Evolutionary conservation across 1,140 invertebrate genomes (phyloP).

Genomic region (Stratiolaelaps scimitus): DNA sequence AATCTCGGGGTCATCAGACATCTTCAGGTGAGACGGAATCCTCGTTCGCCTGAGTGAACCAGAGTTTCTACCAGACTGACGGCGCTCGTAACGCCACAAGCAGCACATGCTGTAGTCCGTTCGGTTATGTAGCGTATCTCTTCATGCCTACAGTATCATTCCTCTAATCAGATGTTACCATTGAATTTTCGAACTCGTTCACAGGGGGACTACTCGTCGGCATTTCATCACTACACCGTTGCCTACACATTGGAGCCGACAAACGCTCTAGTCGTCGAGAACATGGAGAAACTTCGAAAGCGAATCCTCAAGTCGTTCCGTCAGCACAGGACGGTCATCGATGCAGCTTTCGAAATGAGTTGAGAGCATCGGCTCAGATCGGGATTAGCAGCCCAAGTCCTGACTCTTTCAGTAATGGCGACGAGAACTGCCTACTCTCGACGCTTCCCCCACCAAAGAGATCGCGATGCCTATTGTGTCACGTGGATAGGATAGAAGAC

Average conservation of each 20-base stretch:
- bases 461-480: too few species aligned
- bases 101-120: too few species aligned
- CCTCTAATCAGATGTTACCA: background rate
- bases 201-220: constrained; percentile 36
- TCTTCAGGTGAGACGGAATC: constrained; percentile 33
- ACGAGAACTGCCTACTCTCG: too few species aligned
- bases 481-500: too few species aligned
- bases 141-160: background rate
- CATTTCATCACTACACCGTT: constrained; percentile 35
- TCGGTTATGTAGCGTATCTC: background rate
- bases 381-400: too few species aligned
- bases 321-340: constrained; percentile 6
- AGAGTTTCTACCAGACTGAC: too few species aligned
- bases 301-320: constrained; percentile 29
- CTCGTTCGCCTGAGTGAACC: too few species aligned
- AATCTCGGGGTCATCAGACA: constrained; percentile 40
- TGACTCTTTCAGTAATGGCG: too few species aligned
- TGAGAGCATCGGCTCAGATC: background rate
- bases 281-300: constrained; percentile 35
- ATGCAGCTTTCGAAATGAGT: constrained; percentile 25
- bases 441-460: too few species aligned
- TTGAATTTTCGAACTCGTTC: constrained; percentile 19
- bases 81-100: too few species aligned
- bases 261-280: constrained; percentile 34
- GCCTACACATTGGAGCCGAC: constrained; percentile 35